Percentiles rank a stretch among this genome's conserved stretches.
Conservation (phyloP, 2,113 vertebrate genomes). For the Muntiacus reevesi region DNA sequence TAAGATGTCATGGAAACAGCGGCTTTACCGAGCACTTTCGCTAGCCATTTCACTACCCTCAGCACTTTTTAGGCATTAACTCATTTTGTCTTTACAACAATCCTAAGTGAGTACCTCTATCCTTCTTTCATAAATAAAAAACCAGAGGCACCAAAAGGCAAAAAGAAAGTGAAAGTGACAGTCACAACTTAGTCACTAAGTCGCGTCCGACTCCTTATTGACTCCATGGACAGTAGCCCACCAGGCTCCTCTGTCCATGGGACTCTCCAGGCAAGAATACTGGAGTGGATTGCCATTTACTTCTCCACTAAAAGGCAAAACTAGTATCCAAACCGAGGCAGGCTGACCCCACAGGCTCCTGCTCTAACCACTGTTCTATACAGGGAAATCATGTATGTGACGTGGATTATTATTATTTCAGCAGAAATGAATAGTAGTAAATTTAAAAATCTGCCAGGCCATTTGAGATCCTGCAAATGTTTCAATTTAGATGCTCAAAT, state of each 20-base stretch:
- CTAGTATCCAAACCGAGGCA: background rate
- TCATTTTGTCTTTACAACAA: background rate
- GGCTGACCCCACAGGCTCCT: background rate
- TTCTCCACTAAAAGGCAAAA: background rate
- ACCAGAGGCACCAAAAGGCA: background rate
- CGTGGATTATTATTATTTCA: background rate
- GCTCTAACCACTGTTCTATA: background rate
- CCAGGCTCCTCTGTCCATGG: background rate
- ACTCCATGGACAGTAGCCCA: background rate
- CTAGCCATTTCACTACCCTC: background rate
- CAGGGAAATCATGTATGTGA: background rate
- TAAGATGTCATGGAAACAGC: background rate
- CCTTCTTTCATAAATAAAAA: background rate
- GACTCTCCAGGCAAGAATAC: background rate
- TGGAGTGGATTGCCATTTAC: background rate
- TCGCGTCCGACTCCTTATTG: background rate
- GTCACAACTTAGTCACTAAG: background rate
- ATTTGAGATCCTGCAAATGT: background rate
- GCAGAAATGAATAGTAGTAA: background rate
- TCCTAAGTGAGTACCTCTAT: background rate
- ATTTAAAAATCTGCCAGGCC: background rate
- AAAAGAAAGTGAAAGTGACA: background rate
- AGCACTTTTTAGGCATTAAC: conserved; percentile 7
- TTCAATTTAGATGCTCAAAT: background rate
- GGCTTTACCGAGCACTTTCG: background rate